Conservation (phyloP, 2,113 vertebrate genomes). For the Polypterus senegalus region DNA sequence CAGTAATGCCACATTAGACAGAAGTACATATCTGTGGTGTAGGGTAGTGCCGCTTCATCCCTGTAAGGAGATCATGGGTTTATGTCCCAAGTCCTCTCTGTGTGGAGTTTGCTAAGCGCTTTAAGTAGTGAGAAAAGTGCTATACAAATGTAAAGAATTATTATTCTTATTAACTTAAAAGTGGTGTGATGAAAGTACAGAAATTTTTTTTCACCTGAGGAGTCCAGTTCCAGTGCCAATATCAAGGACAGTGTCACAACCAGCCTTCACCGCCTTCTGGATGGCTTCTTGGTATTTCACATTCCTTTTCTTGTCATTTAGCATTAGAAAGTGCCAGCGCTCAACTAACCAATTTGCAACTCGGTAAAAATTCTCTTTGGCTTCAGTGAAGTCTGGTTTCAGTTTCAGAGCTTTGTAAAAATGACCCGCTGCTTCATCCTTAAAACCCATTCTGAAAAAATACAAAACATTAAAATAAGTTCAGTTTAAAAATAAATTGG, state of each 20-base stretch:
- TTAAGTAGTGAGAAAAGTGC: too few relatives aligned
- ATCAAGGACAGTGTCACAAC: constrained; percentile 76
- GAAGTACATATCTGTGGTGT: too few relatives aligned
- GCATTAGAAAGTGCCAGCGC: constrained; percentile 97
- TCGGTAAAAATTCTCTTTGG: constrained; percentile 87
- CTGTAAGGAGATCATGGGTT: too few relatives aligned
- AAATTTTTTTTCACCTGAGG: constrained; percentile 53
- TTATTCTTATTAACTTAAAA: too few relatives aligned
- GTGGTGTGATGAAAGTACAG: too few relatives aligned
- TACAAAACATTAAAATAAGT: constrained; percentile 11
- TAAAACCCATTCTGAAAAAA: constrained; percentile 76
- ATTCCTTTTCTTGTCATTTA: constrained; percentile 83
- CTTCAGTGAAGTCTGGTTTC: too few relatives aligned
- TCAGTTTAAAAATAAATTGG: background rate
- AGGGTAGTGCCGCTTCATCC: too few relatives aligned
- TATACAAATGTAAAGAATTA: too few relatives aligned
- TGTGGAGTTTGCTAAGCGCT: too few relatives aligned
- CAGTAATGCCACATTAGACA: too few relatives aligned
- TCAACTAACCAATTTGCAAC: constrained; percentile 97
- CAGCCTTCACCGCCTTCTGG: constrained; percentile 61
- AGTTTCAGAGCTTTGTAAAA: too few relatives aligned
- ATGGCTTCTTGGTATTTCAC: constrained; percentile 77
- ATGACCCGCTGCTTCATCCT: constrained; percentile 74
- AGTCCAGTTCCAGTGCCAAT: constrained; percentile 95
- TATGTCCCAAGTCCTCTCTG: too few relatives aligned